Base-by-base conservation (phyloP, 2,888 invertebrate species). In the Netelia melanura region DNA sequence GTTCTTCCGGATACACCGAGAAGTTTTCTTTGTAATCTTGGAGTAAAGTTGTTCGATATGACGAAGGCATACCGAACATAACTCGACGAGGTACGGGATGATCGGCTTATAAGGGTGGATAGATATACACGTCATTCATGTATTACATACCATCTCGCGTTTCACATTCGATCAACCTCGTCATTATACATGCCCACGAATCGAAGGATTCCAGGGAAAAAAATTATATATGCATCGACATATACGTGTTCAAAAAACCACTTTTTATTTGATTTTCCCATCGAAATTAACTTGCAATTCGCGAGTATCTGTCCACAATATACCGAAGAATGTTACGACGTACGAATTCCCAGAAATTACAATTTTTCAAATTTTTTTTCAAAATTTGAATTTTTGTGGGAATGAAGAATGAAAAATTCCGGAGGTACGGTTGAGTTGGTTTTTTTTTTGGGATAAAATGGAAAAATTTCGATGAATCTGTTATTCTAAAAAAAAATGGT, bases 161-260 rank as follows among this genome's bases (percentile, higher is more conserved):
- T 62, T 62, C 62, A 62, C 62, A 30, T 62, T 62, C 62, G 62
- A 62, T 62, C 62, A 62, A 62, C 62, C 62, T 25, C 30, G 62
- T 30, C 62, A 25, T 21, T 25, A 62, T 30, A 30, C 14, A 17
- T 48, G 14, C 14, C 11, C 14, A 48, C 14, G 11, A 48, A 48
- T 11, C 14, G 48, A 48, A 48, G 48, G 48, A 10, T 48, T 48
- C 48, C 14, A 48, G 1, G 14, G 11, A 11, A 48, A 14, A 14
- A 14, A 48, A 48, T 48, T 48, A 48, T 30, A 62, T 62, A 1
- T 48, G 14, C 5, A 52, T 52, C 14, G 23, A 67, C 23, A 43
- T 6, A 56, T 21, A n/a, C 2, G 17, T 56, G n/a, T 3, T 56
- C 3, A 9, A 56, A 17, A 56, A n/a, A 8, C 1, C 56, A 6